Percentiles rank a stretch among this genome's conserved stretches.
These are phyloP conservation scores for Machaerirhynchus nigripectus DNA, from an alignment of 2,113 vertebrate genomes.

Conservation along the genomic window DNA sequence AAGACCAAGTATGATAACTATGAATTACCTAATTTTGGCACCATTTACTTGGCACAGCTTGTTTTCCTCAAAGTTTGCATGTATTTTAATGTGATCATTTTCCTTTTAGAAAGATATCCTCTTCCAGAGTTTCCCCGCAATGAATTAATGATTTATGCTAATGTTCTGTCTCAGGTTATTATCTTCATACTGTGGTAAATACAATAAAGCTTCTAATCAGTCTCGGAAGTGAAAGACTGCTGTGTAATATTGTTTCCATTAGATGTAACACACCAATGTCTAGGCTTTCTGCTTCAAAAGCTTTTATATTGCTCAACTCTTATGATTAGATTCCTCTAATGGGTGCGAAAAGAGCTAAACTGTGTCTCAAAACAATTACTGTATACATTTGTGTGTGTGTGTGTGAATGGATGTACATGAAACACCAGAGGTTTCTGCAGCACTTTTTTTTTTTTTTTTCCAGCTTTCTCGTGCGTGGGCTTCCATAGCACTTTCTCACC, in stretches of 20 bases:
- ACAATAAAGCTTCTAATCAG: background rate
- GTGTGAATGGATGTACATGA: background rate
- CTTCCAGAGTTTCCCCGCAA: background rate
- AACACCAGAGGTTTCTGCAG: background rate
- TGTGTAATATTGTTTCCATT: background rate
- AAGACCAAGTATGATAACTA: background rate
- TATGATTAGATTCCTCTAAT: background rate
- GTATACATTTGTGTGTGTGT: background rate
- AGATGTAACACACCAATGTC: background rate
- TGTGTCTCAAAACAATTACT: background rate
- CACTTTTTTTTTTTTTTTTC: background rate
- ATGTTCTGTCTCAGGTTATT: background rate
- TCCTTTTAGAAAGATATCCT: background rate
- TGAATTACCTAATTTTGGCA: background rate
- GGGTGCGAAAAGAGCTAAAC: background rate
- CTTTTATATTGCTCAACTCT: background rate
- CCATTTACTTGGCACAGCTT: background rate
- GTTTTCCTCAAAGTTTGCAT: background rate
- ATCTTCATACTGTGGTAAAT: background rate
- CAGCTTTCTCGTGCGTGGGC: rapidly evolving
- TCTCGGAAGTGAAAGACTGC: background rate
- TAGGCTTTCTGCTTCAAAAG: background rate
- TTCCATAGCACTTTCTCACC: background rate
- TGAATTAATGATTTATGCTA: background rate
- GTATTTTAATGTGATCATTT: background rate